These are phyloP conservation scores for Oncorhynchus tshawytscha DNA, from an alignment of 2,113 vertebrate genomes.

Conservation along the genomic window DNA sequence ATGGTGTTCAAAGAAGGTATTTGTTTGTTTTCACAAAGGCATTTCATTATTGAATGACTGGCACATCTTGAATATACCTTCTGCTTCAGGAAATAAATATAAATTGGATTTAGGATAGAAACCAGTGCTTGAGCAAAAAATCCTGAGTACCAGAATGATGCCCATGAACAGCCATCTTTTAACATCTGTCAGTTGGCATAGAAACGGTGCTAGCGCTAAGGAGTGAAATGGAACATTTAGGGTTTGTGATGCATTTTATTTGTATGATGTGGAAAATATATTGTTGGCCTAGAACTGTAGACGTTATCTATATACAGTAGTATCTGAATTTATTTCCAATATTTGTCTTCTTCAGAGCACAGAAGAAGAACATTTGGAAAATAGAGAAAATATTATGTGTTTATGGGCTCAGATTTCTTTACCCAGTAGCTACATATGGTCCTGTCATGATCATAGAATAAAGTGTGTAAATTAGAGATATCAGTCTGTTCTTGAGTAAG, in stretches of 20 bases:
- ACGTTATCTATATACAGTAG: too few relatives aligned
- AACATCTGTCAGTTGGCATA: slow-evolving; percentile 45
- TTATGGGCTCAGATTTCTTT: too few relatives aligned
- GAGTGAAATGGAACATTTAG: slow-evolving; percentile 6
- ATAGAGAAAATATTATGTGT: too few relatives aligned
- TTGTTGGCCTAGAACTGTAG: too few relatives aligned
- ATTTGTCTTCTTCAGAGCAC: too few relatives aligned
- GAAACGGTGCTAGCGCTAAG: slow-evolving; percentile 20
- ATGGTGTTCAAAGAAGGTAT: slow-evolving; percentile 46
- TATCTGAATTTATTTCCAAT: too few relatives aligned
- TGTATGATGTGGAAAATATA: too few relatives aligned
- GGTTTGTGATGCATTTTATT: neutral
- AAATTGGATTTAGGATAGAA: slow-evolving; percentile 16
- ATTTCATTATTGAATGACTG: slow-evolving; percentile 43
- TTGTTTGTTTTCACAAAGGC: slow-evolving; percentile 37
- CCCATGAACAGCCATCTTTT: slow-evolving; percentile 16
- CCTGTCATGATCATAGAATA: too few relatives aligned
- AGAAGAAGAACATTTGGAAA: too few relatives aligned
- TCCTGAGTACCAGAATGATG: slow-evolving; percentile 10
- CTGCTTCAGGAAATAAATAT: slow-evolving; percentile 22
- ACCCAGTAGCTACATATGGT: too few relatives aligned
- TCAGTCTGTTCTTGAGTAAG: too few relatives aligned
- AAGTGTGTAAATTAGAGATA: too few relatives aligned
- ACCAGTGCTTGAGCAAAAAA: neutral
- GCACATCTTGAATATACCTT: neutral